Percentiles rank a stretch among this genome's conserved stretches.
Conservation (phyloP, 2,888 invertebrate species). For the Thera obeliscata region DNA sequence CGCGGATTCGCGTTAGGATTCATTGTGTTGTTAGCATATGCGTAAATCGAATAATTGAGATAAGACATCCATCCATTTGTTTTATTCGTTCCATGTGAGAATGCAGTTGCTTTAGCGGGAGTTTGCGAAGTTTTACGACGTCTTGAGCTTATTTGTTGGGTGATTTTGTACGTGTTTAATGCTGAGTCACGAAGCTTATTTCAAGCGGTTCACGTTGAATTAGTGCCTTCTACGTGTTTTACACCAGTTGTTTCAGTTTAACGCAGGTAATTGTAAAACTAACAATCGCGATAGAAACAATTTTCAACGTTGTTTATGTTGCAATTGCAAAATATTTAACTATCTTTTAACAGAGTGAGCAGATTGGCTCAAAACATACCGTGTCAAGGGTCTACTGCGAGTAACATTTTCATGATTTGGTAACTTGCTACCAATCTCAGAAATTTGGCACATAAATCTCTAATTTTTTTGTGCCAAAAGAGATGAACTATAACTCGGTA, state of each 20-base stretch:
- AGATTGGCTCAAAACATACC: too few species aligned
- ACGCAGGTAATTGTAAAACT: conserved; percentile 3
- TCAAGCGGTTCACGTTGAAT: conserved; percentile 20
- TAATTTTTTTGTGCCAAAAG: too few species aligned
- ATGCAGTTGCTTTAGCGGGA: conserved; percentile 24
- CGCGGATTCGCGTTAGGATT: conserved; percentile 27
- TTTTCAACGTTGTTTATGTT: not conserved
- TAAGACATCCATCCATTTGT: conserved; percentile 29
- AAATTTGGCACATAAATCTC: too few species aligned
- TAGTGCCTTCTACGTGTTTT: conserved; percentile 25
- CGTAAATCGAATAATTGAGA: conserved; percentile 35
- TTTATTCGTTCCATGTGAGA: conserved; percentile 27
- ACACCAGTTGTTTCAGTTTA: conserved; percentile 10
- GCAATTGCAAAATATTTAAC: too few species aligned
- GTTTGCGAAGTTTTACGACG: conserved; percentile 27
- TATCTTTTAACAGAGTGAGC: too few species aligned
- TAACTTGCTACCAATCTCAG: too few species aligned
- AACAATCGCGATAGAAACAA: not conserved
- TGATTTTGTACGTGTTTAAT: conserved; percentile 32
- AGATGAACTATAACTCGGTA: too few species aligned
- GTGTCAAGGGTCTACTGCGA: too few species aligned
- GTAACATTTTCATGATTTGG: too few species aligned
- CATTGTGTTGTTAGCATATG: conserved; percentile 36
- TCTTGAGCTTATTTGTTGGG: conserved; percentile 18
- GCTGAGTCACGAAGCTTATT: conserved; percentile 32